phyloP scores from a whole-genome alignment of 2,113 vertebrate genomes.

The Cyprinodon variegatus region DNA sequence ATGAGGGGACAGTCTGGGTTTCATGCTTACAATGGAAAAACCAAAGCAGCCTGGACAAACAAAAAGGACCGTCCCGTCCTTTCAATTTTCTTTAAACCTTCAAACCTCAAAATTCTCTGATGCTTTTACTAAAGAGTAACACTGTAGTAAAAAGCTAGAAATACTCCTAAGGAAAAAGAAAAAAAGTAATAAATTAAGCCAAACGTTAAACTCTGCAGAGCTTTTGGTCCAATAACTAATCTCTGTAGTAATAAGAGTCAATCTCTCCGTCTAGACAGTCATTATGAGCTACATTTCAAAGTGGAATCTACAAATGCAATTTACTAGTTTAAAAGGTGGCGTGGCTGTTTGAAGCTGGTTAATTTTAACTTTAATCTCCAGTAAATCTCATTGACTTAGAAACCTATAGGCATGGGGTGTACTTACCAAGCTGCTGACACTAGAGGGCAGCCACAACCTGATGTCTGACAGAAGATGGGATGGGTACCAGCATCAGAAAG shows the following conservation, averaged over 20 bases:
- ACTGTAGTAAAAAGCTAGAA: neutral
- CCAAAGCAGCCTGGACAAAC: neutral
- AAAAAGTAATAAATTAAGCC: neutral
- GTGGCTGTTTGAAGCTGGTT: constrained; percentile 59
- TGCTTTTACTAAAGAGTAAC: neutral
- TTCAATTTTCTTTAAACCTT: neutral
- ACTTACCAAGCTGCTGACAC: constrained; percentile 44
- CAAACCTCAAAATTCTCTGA: neutral
- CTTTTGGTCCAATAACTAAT: neutral
- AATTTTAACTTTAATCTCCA: constrained; percentile 76
- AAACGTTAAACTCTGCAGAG: neutral
- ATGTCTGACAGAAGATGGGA: constrained; percentile 1
- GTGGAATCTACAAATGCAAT: constrained; percentile 41
- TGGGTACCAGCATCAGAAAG: neutral
- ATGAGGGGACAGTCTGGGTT: constrained; percentile 24
- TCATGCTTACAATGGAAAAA: constrained; percentile 22
- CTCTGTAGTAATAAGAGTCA: neutral
- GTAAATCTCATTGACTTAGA: constrained; percentile 54
- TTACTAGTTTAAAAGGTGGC: constrained; percentile 30
- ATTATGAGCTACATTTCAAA: constrained; percentile 45
- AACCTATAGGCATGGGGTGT: constrained; percentile 16
- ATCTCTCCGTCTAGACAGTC: constrained; percentile 51
- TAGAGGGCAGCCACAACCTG: constrained; percentile 66
- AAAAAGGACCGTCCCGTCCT: constrained; percentile 2
- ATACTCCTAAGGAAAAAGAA: neutral